These are phyloP conservation scores for Trididemnum clinides DNA, from an alignment of 23 tunicate species.

Conservation along the genomic window DNA sequence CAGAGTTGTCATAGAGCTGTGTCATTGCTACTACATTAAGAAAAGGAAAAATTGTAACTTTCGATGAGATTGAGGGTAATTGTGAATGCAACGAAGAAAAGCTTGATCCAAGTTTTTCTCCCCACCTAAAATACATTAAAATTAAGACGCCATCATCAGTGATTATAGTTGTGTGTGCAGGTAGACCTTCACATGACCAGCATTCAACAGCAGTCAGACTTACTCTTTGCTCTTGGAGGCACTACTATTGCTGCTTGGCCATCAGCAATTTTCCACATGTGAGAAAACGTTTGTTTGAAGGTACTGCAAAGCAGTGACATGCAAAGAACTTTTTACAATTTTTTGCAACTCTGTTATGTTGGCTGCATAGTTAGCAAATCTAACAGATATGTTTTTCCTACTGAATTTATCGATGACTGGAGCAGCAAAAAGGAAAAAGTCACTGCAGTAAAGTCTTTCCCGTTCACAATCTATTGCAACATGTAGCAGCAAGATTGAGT, in stretches of 20 bases:
- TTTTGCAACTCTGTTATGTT: slow-evolving; percentile 17
- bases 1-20: too few relatives aligned
- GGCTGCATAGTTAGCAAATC: neutral
- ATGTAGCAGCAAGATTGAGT: too few relatives aligned
- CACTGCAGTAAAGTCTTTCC: neutral
- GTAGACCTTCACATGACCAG: too few relatives aligned
- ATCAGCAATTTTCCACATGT: neutral
- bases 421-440: neutral
- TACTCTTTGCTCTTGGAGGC: slow-evolving; percentile 2
- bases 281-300: neutral
- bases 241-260: slow-evolving; percentile 3
- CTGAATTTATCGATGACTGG: neutral
- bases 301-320: neutral
- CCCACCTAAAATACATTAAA: neutral
- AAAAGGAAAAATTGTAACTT: too few relatives aligned
- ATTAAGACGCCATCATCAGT: neutral
- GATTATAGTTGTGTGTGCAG: neutral
- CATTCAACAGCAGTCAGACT: slow-evolving; percentile 15
- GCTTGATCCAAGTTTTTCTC: neutral
- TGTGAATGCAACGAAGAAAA: neutral
- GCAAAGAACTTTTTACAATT: neutral
- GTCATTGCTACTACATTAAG: too few relatives aligned
- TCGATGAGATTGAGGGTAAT: neutral
- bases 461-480: too few relatives aligned
- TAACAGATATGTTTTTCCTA: slow-evolving; percentile 12